A percentile compares a stretch with the other conserved stretches of the same genome.
Evolutionary conservation across 2,888 invertebrate genomes (phyloP).

Genomic region (Macaria liturata): DNA sequence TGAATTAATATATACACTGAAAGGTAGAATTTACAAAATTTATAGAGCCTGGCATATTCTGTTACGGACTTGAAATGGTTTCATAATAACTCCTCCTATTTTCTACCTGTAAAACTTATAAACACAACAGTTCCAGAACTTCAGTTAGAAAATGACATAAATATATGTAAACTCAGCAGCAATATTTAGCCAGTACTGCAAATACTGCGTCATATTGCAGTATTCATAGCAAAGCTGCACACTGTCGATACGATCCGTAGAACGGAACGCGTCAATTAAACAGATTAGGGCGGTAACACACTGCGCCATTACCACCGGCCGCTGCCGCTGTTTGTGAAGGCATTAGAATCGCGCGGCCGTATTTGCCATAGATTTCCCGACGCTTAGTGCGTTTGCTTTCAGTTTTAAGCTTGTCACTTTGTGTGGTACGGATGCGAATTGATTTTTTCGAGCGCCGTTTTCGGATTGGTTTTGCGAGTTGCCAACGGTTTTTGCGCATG

Average conservation of each 20-base stretch:
- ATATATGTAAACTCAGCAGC: too few species aligned
- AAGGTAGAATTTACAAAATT: too few species aligned
- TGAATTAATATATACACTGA: too few species aligned
- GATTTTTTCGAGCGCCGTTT: slow-evolving; percentile 29
- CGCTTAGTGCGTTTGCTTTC: slow-evolving; percentile 67
- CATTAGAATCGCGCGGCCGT: slow-evolving; percentile 64
- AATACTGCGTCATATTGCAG: not conserved
- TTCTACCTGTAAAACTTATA: too few species aligned
- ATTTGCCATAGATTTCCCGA: slow-evolving; percentile 68
- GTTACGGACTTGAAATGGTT: too few species aligned
- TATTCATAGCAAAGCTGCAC: slow-evolving; percentile 11
- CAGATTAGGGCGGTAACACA: slow-evolving; percentile 31
- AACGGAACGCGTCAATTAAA: slow-evolving; percentile 26
- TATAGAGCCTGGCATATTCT: too few species aligned
- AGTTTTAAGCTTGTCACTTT: slow-evolving; percentile 70
- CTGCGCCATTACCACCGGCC: slow-evolving; percentile 32
- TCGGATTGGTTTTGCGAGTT: slow-evolving; percentile 1
- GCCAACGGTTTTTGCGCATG: too few species aligned
- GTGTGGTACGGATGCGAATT: slow-evolving; percentile 59
- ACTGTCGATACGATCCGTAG: slow-evolving; percentile 14
- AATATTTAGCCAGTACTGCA: too few species aligned
- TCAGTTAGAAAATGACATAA: too few species aligned
- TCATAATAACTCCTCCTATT: too few species aligned
- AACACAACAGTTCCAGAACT: too few species aligned
- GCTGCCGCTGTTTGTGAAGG: slow-evolving; percentile 60